Evolutionary conservation across 2,797 vertebrate genomes (phyloP), one percentile per base, ranked within the genome.

Genomic region (Lepilemur ruficaudatus): DNA sequence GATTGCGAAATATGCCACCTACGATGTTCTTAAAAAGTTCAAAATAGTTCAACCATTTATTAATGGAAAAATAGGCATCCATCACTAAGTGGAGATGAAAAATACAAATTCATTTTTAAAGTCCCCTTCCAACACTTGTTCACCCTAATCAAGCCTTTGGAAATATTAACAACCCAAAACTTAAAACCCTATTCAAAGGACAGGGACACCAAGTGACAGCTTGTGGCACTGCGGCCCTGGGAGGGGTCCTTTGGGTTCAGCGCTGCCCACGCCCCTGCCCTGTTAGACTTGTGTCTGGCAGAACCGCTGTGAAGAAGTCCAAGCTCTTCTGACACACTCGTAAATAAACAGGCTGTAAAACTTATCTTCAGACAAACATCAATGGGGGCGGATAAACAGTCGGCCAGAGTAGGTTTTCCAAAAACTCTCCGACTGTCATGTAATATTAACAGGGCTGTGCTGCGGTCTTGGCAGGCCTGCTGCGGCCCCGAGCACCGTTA

Each of bases 341-440:
- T 90, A 98, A 97, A 78, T 97, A 92, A 97, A 97, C 0, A 85
- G 89, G 70, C 88, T 97, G 80, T 73, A 97, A 97, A 97, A 82
- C 69, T 48, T 93, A 97, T 98, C 97, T 97, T 69, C 94, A 98
- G 97, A 97, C 88, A 97, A 97, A 84, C 87, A 98, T 95, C 95
- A 95, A 1, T 57, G 95, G 75, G 92, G 96, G 96, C 11, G 89
- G 79, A 94, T 78, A 98, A 98, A 97, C 96, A 97, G 93, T 80
- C 84, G 89, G 92, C 92, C 65, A 78, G 83, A 91, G 76, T 55
- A 98, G 76, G 93, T 67, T 97, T 97, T 61, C 93, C 98, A 88
- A 98, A 97, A 96, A 95, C 78, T 95, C 93, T 94, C 89, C 8
- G 84, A 92, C 95, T 97, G 96, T 95, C 95, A 1, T 96, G 88